These are phyloP conservation scores for Sminthurinus aureus DNA, from an alignment of 2,888 invertebrate genomes.

Conservation along the genomic window DNA sequence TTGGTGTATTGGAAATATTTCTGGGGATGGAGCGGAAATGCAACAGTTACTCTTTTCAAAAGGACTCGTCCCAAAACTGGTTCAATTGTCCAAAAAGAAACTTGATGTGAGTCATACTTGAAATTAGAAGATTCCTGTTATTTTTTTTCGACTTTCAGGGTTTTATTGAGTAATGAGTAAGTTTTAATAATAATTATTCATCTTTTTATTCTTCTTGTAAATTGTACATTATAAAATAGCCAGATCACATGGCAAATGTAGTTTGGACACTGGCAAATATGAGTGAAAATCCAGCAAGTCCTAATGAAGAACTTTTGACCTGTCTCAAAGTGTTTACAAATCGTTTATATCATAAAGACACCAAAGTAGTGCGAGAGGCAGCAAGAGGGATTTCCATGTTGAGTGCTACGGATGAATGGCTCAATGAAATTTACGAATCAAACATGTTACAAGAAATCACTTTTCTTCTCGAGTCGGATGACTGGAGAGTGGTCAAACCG, in stretches of 20 bases:
- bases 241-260: constrained; percentile 20
- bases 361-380: constrained; percentile 24
- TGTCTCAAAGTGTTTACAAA: constrained; percentile 21
- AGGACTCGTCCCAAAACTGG: constrained; percentile 20
- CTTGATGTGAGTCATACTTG: not conserved
- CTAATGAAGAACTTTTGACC: constrained; percentile 12
- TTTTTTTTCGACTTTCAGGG: no score
- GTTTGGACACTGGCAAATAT: constrained; percentile 30
- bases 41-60: constrained; percentile 8
- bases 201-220: not conserved
- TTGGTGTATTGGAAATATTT: constrained; percentile 37
- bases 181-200: not conserved
- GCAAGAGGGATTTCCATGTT: constrained; percentile 24
- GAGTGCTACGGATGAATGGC: constrained; percentile 27
- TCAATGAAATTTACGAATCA: constrained; percentile 26
- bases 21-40: constrained; percentile 27
- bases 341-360: constrained; percentile 16
- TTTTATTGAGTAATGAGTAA: no score
- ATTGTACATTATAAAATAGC: not conserved
- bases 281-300: constrained; percentile 14
- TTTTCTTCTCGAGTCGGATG: constrained; percentile 15
- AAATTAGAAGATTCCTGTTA: no score
- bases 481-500: constrained; percentile 19
- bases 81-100: constrained; percentile 17
- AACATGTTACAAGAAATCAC: constrained; percentile 23